Evolutionary conservation across 2,888 invertebrate species (phyloP), one percentile per base, ranked within the genome.

Genomic region (Busseola fusca): DNA sequence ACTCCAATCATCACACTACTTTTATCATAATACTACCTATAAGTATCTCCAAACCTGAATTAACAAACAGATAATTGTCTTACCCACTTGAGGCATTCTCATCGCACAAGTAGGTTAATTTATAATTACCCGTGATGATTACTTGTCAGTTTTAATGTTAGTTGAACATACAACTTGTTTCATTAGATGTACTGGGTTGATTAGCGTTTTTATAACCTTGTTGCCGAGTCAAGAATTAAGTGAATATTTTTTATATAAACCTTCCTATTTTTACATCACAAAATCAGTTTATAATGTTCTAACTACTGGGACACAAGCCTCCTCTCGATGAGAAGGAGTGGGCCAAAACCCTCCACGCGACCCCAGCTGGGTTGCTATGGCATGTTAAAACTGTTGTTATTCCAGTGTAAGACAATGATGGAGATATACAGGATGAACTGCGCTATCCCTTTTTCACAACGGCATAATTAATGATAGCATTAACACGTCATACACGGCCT

Each of bases 31-130:
- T 42, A 34, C 34, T 34, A 34, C 34, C 34, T 34, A 34, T 34
- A 34, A 34, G 34, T 34, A 34, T 34, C 34, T 34, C 34, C 34
- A 80, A 80, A 84, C 64, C 63, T 79, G 69, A 77, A 74, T 83
- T 73, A 79, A 64, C 68, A 67, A 69, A 74, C 63, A 68, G 72
- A 74, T 79, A 77, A 82, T 84, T 84, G 79, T 79, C 83, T 75
- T 69, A 77, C 50, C 74, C 80, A 80, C 80, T 74, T 64, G 73
- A 72, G 52, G 58, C 69, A 74, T 76, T 76, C 73, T 73, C 87
- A 87, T 76, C 84, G 72, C 69, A 75, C 87, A 92, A 89, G 87
- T 92, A 88, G 92, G 92, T 93, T 92, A 94, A 94, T 92, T 93
- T 93, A 92, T 93, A 93, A 93, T 93, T 90, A 91, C 90, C 88